These are phyloP conservation scores for Thripadectes ignobilis DNA, from an alignment of 2,797 vertebrate species.

Conservation along the genomic window DNA sequence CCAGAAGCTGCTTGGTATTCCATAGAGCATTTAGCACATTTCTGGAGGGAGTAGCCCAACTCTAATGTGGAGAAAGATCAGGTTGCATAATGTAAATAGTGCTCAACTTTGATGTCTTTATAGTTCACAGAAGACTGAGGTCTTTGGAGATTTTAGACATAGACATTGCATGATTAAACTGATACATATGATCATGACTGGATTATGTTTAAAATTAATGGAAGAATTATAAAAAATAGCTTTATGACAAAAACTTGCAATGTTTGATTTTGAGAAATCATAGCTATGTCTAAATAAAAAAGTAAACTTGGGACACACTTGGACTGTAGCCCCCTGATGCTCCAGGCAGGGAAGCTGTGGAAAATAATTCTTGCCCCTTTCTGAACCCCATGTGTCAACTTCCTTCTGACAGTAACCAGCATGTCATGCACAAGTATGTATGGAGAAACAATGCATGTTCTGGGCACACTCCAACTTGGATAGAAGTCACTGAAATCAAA, in stretches of 20 bases:
- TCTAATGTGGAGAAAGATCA: not conserved
- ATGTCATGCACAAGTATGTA: not conserved
- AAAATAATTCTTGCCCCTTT: not conserved
- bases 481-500: not conserved
- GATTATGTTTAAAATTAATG: not conserved
- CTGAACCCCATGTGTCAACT: fast-evolving
- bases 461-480: not conserved
- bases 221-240: not conserved
- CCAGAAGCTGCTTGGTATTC: conserved; percentile 15
- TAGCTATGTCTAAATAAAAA: not conserved
- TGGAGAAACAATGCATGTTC: not conserved
- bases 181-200: not conserved
- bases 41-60: not conserved
- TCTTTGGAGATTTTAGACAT: not conserved
- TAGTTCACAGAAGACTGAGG: not conserved
- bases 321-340: not conserved
- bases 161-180: not conserved
- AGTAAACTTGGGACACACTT: not conserved
- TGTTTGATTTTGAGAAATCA: not conserved
- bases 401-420: not conserved
- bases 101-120: not conserved
- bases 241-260: not conserved
- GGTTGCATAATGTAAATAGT: not conserved
- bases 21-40: not conserved
- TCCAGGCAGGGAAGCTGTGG: not conserved